These are phyloP conservation scores for Trogon melanurus DNA, from an alignment of 2,113 vertebrate species.

Conservation along the genomic window DNA sequence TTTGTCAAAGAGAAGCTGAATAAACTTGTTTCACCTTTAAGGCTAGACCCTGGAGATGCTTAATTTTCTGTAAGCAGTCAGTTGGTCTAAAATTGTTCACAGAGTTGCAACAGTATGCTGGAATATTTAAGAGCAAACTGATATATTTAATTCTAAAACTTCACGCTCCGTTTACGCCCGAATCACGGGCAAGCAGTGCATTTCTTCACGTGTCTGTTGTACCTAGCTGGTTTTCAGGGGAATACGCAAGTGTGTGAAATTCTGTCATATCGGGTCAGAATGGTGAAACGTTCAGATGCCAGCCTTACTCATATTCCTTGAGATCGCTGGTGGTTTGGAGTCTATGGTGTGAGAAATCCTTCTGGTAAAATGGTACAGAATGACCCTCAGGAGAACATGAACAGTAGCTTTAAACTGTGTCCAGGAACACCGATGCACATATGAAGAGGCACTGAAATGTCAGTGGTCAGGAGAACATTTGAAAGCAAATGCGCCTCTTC, in stretches of 20 bases:
- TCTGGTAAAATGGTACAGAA: neutral
- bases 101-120: neutral
- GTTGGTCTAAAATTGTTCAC: neutral
- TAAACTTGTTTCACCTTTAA: neutral
- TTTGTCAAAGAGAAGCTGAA: neutral
- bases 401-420: neutral
- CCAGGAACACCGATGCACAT: neutral
- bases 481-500: neutral
- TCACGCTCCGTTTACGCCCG: neutral
- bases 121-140: neutral
- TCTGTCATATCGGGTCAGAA: neutral
- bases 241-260: neutral
- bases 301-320: neutral
- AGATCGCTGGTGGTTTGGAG: neutral
- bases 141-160: neutral
- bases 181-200: fast-evolving
- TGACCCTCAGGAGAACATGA: neutral
- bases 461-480: neutral
- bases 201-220: neutral
- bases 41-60: neutral
- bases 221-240: neutral
- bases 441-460: neutral
- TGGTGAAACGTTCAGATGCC: neutral
- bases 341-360: neutral
- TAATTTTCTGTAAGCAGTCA: neutral